A percentile compares a stretch with the other conserved stretches of the same genome.
Evolutionary conservation across 2,113 vertebrate species (phyloP).

Genomic region (Corapipo altera): DNA sequence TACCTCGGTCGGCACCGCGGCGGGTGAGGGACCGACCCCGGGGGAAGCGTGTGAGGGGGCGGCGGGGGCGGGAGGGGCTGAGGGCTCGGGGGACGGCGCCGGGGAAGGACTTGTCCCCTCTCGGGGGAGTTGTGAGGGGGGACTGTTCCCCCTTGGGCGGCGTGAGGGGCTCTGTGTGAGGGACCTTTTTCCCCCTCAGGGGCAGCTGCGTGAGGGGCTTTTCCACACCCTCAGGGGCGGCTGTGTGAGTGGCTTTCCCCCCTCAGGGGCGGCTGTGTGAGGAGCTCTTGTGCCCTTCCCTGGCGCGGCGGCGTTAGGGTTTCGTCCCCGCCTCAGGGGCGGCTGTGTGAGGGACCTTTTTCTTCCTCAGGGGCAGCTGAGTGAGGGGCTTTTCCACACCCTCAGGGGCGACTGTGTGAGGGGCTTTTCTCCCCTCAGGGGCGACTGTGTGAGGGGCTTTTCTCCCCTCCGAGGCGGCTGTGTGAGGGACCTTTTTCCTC

Average conservation of each 20-base stretch:
- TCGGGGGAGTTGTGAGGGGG: neutral
- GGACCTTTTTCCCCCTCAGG: neutral
- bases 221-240: neutral
- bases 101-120: neutral
- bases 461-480: no score
- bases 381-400: no score
- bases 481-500: no score
- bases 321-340: no score
- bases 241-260: neutral
- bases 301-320: no score
- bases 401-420: no score
- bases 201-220: neutral
- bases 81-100: neutral
- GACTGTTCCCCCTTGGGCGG: neutral
- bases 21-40: rapidly evolving
- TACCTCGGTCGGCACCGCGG: neutral
- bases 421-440: no score
- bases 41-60: neutral
- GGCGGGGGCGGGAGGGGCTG: neutral
- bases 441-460: no score
- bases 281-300: no score
- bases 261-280: neutral
- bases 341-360: no score
- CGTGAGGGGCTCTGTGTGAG: neutral
- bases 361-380: no score